phyloP scores from a whole-genome alignment of 2,113 vertebrate genomes.

The Polypterus senegalus region DNA sequence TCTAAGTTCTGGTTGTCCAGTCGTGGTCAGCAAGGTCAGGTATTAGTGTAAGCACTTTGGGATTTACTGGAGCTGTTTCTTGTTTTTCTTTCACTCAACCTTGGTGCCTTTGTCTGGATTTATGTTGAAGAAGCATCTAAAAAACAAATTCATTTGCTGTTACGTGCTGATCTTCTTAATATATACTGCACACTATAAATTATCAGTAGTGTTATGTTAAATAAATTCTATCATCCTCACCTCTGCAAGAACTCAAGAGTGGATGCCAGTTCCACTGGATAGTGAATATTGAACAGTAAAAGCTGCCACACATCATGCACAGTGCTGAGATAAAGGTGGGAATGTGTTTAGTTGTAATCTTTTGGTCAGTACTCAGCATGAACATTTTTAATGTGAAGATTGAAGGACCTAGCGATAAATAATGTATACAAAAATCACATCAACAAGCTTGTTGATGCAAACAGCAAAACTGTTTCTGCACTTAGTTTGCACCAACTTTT shows the following conservation, averaged over 20 bases:
- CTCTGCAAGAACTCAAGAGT: slow-evolving; percentile 12
- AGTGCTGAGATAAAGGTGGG: slow-evolving; percentile 11
- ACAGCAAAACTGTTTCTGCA: too few species aligned
- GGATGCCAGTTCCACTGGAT: slow-evolving; percentile 15
- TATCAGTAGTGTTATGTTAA: too few species aligned
- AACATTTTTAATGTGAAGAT: slow-evolving; percentile 12
- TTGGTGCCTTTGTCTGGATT: slow-evolving; percentile 26
- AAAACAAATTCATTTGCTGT: neutral
- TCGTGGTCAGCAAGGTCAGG: slow-evolving; percentile 19
- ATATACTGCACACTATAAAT: too few species aligned
- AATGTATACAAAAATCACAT: neutral
- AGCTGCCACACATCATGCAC: slow-evolving; percentile 12
- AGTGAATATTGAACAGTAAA: slow-evolving; percentile 13
- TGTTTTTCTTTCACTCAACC: slow-evolving; percentile 20
- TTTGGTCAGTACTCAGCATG: slow-evolving; percentile 15
- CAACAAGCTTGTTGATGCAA: too few species aligned
- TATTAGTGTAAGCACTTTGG: slow-evolving; percentile 23
- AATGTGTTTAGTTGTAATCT: slow-evolving; percentile 10
- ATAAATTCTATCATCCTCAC: neutral
- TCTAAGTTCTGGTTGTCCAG: slow-evolving; percentile 4
- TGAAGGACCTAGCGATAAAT: slow-evolving; percentile 7
- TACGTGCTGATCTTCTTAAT: too few species aligned
- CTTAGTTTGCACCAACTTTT: too few species aligned
- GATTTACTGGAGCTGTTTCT: slow-evolving; percentile 17
- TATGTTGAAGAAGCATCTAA: slow-evolving; percentile 25